Conservation (phyloP, 2,888 invertebrate genomes). For the Agriopis marginaria region DNA sequence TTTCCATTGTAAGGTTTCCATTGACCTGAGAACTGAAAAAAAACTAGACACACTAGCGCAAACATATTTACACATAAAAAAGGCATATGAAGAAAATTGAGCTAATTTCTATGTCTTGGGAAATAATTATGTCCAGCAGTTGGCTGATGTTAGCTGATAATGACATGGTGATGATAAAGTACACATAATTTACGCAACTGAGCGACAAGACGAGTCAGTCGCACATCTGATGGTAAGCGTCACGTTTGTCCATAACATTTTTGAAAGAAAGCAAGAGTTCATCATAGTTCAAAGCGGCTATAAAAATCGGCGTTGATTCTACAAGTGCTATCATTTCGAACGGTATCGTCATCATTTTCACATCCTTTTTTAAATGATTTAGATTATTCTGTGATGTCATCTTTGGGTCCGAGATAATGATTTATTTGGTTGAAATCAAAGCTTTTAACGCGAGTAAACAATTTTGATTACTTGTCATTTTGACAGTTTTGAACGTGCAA, state of each 20-base stretch:
- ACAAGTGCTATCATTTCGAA: slow-evolving; percentile 10
- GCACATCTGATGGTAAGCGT: too few relatives aligned
- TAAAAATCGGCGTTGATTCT: not conserved
- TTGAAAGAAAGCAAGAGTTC: not conserved
- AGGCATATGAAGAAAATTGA: too few relatives aligned
- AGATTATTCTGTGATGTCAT: slow-evolving; percentile 28
- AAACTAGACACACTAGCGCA: too few relatives aligned
- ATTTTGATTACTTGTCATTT: not conserved
- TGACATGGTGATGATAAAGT: not conserved
- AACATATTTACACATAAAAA: too few relatives aligned
- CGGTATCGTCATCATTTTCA: slow-evolving; percentile 24
- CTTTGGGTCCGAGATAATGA: slow-evolving; percentile 19
- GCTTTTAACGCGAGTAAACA: slow-evolving; percentile 6
- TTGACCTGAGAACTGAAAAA: too few relatives aligned
- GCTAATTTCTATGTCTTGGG: not conserved
- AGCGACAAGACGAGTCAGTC: too few relatives aligned
- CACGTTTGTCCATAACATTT: not conserved
- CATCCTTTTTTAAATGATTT: slow-evolving; percentile 30
- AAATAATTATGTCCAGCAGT: not conserved
- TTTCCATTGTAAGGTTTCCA: too few relatives aligned
- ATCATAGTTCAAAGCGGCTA: not conserved
- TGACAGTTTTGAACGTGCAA: too few relatives aligned
- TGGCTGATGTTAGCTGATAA: not conserved
- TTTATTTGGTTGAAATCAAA: slow-evolving; percentile 15
- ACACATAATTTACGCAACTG: too few relatives aligned